Conservation (phyloP, 1,140 invertebrate species). For the Drosophila ficusphila region DNA sequence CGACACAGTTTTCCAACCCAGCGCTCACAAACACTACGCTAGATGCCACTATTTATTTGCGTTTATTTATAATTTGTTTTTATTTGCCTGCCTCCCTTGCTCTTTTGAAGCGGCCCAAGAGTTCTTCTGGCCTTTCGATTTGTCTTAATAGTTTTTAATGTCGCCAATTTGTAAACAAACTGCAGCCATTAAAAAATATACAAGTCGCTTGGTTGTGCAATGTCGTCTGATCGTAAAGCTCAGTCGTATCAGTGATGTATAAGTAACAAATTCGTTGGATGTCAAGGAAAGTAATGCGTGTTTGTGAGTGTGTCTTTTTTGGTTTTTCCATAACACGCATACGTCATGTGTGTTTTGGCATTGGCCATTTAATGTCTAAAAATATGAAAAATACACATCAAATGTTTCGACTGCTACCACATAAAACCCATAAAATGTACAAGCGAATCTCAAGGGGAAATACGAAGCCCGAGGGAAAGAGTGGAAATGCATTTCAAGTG, state of each 20-base stretch:
- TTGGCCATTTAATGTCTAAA: constrained; percentile 57
- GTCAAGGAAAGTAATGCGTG: constrained; percentile 56
- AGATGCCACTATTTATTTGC: constrained; percentile 68
- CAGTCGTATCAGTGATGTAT: constrained; percentile 12
- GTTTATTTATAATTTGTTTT: constrained; percentile 82
- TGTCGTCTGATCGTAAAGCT: constrained; percentile 29
- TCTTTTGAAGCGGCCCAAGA: constrained; percentile 4
- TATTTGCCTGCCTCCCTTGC: constrained; percentile 38
- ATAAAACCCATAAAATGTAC: constrained; percentile 13
- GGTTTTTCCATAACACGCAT: constrained; percentile 65
- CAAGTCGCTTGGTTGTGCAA: constrained; percentile 56
- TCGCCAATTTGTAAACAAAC: constrained; percentile 82
- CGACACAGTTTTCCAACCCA: constrained; percentile 74
- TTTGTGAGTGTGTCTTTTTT: neutral
- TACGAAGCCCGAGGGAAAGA: neutral
- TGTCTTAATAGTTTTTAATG: constrained; percentile 73
- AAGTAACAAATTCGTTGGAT: constrained; percentile 41
- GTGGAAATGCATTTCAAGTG: constrained; percentile 45
- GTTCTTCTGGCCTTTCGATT: constrained; percentile 40
- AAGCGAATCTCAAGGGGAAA: neutral
- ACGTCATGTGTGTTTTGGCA: constrained; percentile 72
- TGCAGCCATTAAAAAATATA: constrained; percentile 62
- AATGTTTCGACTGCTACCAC: constrained; percentile 7
- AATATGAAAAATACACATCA: constrained; percentile 36
- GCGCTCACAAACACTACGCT: constrained; percentile 25